These are phyloP conservation scores for Notoglanidium macrostoma DNA, from an alignment of 2,797 vertebrate genomes.

Conservation along the genomic window DNA sequence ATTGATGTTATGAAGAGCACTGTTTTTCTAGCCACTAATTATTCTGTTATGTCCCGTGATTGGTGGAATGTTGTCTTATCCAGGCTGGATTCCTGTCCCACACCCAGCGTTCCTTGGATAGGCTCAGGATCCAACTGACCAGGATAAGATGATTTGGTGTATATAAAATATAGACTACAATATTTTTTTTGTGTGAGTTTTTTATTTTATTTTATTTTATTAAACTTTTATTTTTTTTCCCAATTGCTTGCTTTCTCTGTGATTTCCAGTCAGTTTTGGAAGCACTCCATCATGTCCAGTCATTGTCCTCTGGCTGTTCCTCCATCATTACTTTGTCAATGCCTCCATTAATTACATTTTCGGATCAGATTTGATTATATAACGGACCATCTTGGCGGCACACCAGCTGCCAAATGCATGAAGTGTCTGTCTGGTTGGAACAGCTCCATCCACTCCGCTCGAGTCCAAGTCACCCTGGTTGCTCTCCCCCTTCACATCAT, in stretches of 20 bases:
- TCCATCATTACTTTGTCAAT: constrained; percentile 38
- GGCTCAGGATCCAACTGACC: neutral
- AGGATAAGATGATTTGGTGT: neutral
- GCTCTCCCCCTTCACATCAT: constrained; percentile 5
- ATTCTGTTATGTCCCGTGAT: too few relatives aligned
- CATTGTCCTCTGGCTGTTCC: constrained; percentile 38
- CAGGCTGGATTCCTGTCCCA: neutral
- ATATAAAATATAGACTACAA: neutral
- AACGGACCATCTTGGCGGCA: constrained; percentile 50
- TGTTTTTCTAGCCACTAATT: neutral
- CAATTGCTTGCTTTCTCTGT: neutral
- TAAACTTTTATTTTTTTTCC: neutral
- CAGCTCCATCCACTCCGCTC: constrained; percentile 39
- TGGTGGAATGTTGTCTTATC: neutral
- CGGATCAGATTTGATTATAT: constrained; percentile 58
- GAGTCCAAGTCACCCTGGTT: constrained; percentile 9
- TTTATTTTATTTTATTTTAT: too few relatives aligned
- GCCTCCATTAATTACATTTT: constrained; percentile 43
- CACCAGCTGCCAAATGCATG: constrained; percentile 49
- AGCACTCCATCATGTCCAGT: neutral
- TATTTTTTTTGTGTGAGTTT: too few relatives aligned
- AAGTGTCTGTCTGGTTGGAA: constrained; percentile 49
- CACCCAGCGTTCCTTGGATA: neutral
- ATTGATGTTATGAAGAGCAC: neutral
- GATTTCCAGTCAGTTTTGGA: constrained; percentile 1